Percentiles rank a stretch among this genome's conserved stretches.
Conservation (phyloP, 2,113 vertebrate genomes). For the Chionomys nivalis region DNA sequence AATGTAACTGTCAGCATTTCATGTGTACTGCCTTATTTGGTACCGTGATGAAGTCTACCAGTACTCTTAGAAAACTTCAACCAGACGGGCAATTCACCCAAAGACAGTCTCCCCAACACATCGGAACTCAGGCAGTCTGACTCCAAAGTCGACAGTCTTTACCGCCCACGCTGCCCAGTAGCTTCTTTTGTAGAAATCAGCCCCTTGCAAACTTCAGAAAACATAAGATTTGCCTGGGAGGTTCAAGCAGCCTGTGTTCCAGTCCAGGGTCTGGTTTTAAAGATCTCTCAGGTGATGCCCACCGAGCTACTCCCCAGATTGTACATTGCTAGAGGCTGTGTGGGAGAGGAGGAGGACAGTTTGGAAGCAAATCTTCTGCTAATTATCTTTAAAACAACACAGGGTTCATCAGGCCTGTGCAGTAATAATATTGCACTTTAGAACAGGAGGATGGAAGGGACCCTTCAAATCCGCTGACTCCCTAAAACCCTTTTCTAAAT, state of each 20-base stretch:
- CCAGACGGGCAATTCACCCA: neutral
- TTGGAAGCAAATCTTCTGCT: neutral
- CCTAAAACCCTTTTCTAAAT: slow-evolving; percentile 27
- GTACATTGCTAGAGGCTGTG: no score
- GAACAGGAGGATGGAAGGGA: neutral
- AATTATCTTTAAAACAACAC: neutral
- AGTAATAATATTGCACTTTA: neutral
- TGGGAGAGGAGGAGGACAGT: neutral
- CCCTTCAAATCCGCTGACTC: neutral
- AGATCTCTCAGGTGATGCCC: neutral
- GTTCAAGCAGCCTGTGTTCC: neutral
- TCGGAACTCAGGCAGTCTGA: neutral
- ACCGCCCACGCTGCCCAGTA: neutral
- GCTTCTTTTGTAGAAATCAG: neutral
- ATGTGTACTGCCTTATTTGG: neutral
- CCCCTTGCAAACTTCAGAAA: neutral
- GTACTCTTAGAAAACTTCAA: neutral
- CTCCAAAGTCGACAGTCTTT: neutral
- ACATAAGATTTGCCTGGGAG: neutral
- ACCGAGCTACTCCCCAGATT: neutral
- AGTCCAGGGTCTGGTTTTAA: neutral
- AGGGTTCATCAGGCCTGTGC: neutral
- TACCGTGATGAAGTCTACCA: neutral
- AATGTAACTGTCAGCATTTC: neutral
- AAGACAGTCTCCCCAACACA: neutral